Conservation (phyloP, 2,888 invertebrate genomes). For the Hecatera dysodea region DNA sequence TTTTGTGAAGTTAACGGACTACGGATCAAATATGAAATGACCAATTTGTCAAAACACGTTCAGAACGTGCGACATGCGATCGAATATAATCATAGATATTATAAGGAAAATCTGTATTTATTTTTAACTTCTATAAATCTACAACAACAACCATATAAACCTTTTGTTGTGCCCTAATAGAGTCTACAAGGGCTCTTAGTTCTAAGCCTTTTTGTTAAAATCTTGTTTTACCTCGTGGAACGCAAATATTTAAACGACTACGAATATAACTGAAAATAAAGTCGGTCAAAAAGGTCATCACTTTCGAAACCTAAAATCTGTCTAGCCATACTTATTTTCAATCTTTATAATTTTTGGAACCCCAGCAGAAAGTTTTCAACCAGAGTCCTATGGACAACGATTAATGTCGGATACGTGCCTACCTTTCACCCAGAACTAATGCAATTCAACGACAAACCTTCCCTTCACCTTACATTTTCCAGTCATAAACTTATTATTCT, state of each 20-base stretch:
- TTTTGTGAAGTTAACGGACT: slow-evolving; percentile 5
- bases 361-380: not conserved
- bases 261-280: no score
- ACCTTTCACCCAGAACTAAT: no score
- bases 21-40: slow-evolving; percentile 3
- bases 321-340: not conserved
- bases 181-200: no score
- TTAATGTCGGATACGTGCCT: not conserved
- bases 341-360: not conserved
- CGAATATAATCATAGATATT: slow-evolving; percentile 8
- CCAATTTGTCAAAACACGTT: slow-evolving; percentile 35
- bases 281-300: not conserved
- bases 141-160: no score
- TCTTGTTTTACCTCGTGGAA: no score
- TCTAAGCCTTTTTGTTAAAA: no score
- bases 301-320: no score
- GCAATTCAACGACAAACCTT: not conserved
- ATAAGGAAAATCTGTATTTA: no score
- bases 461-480: not conserved
- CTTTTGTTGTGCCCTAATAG: no score
- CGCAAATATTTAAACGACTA: no score
- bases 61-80: not conserved
- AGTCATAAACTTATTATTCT: not conserved
- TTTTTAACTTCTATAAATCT: no score
- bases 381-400: not conserved